Evolutionary conservation across 2,888 invertebrate species (phyloP).

Genomic region (Patella caerulea): DNA sequence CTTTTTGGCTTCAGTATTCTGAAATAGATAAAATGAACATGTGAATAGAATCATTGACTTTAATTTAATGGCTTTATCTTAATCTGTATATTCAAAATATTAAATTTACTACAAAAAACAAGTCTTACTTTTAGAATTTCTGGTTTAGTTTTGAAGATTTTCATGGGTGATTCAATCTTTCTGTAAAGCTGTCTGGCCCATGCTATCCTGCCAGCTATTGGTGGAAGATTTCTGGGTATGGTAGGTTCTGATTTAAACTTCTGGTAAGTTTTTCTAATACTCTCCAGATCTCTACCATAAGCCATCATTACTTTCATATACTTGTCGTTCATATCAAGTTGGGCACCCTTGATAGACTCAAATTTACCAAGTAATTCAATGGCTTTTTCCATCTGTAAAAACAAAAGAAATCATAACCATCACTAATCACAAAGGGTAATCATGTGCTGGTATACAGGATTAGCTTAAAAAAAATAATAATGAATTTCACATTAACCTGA

Average conservation of each 20-base stretch:
- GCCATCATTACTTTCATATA: slow-evolving; percentile 69
- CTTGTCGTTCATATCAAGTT: slow-evolving; percentile 71
- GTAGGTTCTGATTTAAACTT: slow-evolving; percentile 91
- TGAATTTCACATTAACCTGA: background rate
- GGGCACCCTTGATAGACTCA: slow-evolving; percentile 67
- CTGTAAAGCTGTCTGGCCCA: slow-evolving; percentile 87
- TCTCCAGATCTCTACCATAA: slow-evolving; percentile 86
- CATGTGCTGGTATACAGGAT: background rate
- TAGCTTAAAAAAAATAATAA: background rate
- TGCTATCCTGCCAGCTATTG: slow-evolving; percentile 84
- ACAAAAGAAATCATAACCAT: slow-evolving; percentile 3
- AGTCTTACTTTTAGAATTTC: slow-evolving; percentile 64
- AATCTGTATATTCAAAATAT: too few species aligned
- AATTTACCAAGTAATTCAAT: slow-evolving; percentile 69
- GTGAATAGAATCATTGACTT: too few species aligned
- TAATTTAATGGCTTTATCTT: too few species aligned
- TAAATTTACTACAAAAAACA: too few species aligned
- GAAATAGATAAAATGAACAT: slow-evolving; percentile 25
- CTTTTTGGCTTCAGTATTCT: slow-evolving; percentile 70
- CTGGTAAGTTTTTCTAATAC: slow-evolving; percentile 82
- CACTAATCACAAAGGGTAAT: background rate
- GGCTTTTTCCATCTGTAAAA: slow-evolving; percentile 69
- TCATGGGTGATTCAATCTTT: slow-evolving; percentile 87
- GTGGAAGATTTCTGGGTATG: slow-evolving; percentile 89
- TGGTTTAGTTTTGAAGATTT: slow-evolving; percentile 71